phyloP scores from a whole-genome alignment of 2,888 invertebrate genomes.

The Pseudeuparius sepicola region DNA sequence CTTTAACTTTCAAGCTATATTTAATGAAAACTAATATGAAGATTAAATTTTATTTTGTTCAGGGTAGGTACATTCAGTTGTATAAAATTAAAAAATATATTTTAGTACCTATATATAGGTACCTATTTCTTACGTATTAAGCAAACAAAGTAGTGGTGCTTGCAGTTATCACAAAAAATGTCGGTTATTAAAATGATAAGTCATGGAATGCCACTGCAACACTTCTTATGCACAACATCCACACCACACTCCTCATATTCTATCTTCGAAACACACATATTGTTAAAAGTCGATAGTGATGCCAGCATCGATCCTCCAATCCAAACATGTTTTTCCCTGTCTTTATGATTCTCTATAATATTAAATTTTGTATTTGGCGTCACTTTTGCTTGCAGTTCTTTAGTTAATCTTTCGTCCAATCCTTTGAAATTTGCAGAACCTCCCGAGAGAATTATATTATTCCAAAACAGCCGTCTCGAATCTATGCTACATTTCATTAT shows the following conservation, averaged over 20 bases:
- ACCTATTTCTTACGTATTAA: too few relatives aligned
- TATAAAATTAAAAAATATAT: too few relatives aligned
- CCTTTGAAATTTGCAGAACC: conserved; percentile 19
- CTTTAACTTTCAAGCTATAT: too few relatives aligned
- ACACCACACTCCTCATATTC: conserved; percentile 20
- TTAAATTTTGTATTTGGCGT: conserved; percentile 15
- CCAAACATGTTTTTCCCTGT: conserved; percentile 19
- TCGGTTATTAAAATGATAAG: too few relatives aligned
- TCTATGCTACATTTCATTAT: conserved; percentile 19
- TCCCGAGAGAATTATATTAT: conserved; percentile 21
- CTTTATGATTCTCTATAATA: conserved; percentile 13
- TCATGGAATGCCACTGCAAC: conserved; percentile 12
- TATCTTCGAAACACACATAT: conserved; percentile 17
- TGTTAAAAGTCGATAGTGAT: conserved; percentile 17
- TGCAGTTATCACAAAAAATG: too few relatives aligned
- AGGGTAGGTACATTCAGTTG: too few relatives aligned
- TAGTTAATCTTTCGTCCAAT: conserved; percentile 16
- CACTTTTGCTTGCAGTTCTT: conserved; percentile 16
- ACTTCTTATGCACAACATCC: conserved; percentile 18
- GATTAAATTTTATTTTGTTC: too few relatives aligned
- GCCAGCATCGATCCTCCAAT: conserved; percentile 21
- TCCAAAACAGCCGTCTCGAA: conserved; percentile 16
- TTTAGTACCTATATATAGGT: too few relatives aligned
- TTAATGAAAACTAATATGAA: too few relatives aligned
- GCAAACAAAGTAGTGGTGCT: too few relatives aligned